A percentile compares a stretch with the other conserved stretches of the same genome.
phyloP scores from a whole-genome alignment of 2,888 invertebrate genomes.

The Caenorhabditis parvicauda region DNA sequence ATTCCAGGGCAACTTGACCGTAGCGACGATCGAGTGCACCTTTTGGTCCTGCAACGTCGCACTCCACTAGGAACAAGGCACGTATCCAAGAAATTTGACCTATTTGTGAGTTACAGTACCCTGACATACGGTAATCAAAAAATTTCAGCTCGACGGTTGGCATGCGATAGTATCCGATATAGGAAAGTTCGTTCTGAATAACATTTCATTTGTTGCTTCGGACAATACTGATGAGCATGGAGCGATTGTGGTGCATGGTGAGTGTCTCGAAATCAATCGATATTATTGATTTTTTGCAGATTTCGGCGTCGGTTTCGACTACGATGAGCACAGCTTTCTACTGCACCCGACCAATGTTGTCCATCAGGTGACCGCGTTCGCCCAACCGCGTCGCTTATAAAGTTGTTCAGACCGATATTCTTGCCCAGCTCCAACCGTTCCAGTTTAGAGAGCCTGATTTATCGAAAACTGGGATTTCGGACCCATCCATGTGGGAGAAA shows the following conservation, averaged over 20 bases:
- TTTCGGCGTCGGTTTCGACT: conserved; percentile 34
- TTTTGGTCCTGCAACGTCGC: conserved; percentile 24
- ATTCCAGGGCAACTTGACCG: conserved; percentile 20
- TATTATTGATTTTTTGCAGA: conserved; percentile 12
- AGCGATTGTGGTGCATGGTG: conserved; percentile 32
- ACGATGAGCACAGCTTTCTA: conserved; percentile 35
- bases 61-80: conserved; percentile 40
- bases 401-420: conserved; percentile 16
- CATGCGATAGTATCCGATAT: conserved; percentile 31
- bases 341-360: conserved; percentile 26
- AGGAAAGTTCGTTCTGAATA: conserved; percentile 29
- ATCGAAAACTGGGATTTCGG: conserved; percentile 22
- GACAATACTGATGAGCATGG: conserved; percentile 21
- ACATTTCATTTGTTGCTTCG: conserved; percentile 23
- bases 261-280: neutral
- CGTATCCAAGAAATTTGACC: conserved; percentile 29
- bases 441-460: conserved; percentile 24
- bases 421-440: conserved; percentile 17
- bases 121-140: neutral
- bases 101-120: conserved; percentile 23
- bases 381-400: too few relatives aligned
- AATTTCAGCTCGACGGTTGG: conserved; percentile 33
- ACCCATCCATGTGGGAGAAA: conserved; percentile 33
- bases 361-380: conserved; percentile 28
- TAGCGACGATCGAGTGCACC: conserved; percentile 34